Base-by-base conservation (phyloP, 1,140 invertebrate species). In the Nasonia longicornis region DNA sequence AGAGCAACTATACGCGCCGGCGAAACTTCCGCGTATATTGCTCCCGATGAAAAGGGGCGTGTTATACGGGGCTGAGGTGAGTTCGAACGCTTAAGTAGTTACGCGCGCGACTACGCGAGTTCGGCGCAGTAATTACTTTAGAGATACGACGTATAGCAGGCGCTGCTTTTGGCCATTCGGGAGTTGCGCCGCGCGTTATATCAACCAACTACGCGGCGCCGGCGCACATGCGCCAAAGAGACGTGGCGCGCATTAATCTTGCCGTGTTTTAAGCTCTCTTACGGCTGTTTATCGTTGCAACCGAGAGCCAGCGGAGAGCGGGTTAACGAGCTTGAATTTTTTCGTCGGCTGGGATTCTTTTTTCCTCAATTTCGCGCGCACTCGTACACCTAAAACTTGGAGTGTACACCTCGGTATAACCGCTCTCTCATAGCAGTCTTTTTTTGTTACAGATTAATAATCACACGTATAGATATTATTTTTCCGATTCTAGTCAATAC, bases 41-140 rank as follows among this genome's bases (percentile, higher is more conserved):
- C 45, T 45, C 48, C 45, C 45, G 77, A 71, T 79, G 77, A 79
- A 79, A 79, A 63, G 69, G 66, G 74, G 52, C 58, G 66, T 67
- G 52, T 58, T 58, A 58, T n/a, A 58, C 52, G 52, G 52, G 63
- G 38, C 22, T 11, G 63, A 66, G 69, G 77, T n/a, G 67, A 38
- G 63, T 20, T 71, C 8, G n/a, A 38, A 16, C 77, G 67, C 78
- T 79, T 73, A 73, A 79, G 70, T 35, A 70, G 52, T 58, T 58
- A 58, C 31, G 29, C 58, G 58, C 45, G 64, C 76, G 66, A 77
- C 76, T 77, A 52, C 16, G 45, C 42, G 66, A 69, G 64, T 69
- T 48, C 22, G 26, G 20, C 42, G 4, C 67, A 67, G 77, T 80
- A 80, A 80, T 80, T 80, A 80, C 79, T 74, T 74, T 72, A 31